phyloP scores from a whole-genome alignment of 2,113 vertebrate genomes.

The Archocentrus centrarchus region DNA sequence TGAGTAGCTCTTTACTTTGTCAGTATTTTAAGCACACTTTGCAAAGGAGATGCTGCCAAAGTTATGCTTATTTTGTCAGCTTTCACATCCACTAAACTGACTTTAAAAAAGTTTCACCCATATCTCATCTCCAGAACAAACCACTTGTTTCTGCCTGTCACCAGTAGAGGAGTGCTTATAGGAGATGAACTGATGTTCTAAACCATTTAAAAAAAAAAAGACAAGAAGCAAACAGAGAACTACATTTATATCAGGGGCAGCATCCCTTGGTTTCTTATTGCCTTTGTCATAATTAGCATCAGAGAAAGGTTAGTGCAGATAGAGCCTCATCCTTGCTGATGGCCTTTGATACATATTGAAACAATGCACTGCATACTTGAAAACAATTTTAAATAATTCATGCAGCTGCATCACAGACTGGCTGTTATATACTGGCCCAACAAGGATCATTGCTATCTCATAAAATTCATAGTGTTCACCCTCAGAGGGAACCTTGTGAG shows the following conservation, averaged over 20 bases:
- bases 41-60: not conserved
- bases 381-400: slow-evolving; percentile 54
- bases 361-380: slow-evolving; percentile 33
- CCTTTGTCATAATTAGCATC: slow-evolving; percentile 59
- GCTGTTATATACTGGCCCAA: slow-evolving; percentile 24
- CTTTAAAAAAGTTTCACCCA: not conserved
- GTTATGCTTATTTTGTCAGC: not conserved
- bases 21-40: not conserved
- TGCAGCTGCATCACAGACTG: slow-evolving; percentile 21
- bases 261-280: slow-evolving; percentile 38
- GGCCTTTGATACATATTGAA: slow-evolving; percentile 51
- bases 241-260: slow-evolving; percentile 37
- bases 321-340: slow-evolving; percentile 35
- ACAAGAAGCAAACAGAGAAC: slow-evolving; percentile 49
- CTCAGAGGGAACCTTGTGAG: slow-evolving; percentile 9
- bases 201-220: slow-evolving; percentile 6
- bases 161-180: slow-evolving; percentile 9
- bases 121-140: not conserved
- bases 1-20: not conserved
- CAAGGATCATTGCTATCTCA: slow-evolving; percentile 36
- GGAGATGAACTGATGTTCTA: too few species aligned
- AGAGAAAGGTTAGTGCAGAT: slow-evolving; percentile 17
- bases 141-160: not conserved
- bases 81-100: slow-evolving; percentile 15
- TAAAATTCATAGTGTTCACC: slow-evolving; percentile 15